phyloP scores from a whole-genome alignment of 1,140 invertebrate genomes.

The Sarcophaga bullata region DNA sequence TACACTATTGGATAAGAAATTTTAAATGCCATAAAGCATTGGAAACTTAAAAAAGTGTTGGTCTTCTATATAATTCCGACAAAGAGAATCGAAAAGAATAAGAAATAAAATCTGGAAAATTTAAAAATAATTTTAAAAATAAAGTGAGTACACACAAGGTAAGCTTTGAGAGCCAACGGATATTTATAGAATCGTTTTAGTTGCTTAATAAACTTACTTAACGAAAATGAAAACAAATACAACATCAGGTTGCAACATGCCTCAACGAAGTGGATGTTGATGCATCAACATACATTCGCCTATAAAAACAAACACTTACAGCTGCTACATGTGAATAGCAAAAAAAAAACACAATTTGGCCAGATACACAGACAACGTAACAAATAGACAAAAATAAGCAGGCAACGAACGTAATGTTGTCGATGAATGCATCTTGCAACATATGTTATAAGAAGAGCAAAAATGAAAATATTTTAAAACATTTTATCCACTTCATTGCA shows the following conservation, averaged over 20 bases:
- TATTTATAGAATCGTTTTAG: no score
- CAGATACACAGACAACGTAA: background rate
- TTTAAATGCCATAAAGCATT: no score
- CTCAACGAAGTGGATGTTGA: background rate
- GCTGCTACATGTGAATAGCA: background rate
- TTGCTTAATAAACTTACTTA: background rate
- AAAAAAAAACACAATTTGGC: no score
- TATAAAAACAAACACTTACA: background rate
- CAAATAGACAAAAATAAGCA: background rate
- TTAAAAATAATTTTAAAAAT: no score
- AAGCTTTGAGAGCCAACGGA: no score
- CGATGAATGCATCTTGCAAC: background rate
- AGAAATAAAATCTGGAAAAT: no score
- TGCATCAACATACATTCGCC: background rate
- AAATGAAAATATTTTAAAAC: background rate
- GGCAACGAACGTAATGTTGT: background rate
- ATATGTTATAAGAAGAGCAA: no score
- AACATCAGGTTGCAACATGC: background rate
- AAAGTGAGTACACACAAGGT: no score
- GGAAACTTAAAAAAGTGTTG: no score
- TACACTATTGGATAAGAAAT: no score
- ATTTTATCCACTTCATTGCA: background rate
- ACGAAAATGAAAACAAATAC: background rate
- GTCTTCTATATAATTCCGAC: no score
- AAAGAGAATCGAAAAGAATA: no score